These are phyloP conservation scores for Rhea americana DNA, from an alignment of 2,113 vertebrate species.

Conservation along the genomic window DNA sequence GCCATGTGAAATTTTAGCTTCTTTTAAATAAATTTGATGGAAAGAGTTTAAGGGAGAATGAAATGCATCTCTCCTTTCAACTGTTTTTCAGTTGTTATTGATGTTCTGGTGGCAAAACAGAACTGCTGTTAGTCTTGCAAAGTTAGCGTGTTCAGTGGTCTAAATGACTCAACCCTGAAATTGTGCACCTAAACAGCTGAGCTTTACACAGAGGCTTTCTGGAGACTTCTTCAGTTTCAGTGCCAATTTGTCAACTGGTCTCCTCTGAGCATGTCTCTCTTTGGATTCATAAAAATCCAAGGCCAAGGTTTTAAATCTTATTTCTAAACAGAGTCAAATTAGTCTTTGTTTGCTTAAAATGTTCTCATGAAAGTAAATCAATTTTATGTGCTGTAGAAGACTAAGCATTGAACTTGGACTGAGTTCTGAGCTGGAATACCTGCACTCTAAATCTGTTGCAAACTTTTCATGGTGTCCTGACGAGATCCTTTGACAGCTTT, in stretches of 20 bases:
- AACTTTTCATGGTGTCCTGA: background rate
- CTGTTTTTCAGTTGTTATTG: background rate
- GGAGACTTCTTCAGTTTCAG: background rate
- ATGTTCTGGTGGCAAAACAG: background rate
- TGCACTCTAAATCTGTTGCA: background rate
- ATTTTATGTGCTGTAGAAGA: background rate
- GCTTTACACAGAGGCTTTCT: background rate
- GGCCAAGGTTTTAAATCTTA: background rate
- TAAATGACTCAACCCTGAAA: background rate
- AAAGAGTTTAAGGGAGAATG: background rate
- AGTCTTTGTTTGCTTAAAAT: background rate
- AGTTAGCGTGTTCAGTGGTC: background rate
- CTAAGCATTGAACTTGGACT: rapidly evolving
- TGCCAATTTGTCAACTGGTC: background rate
- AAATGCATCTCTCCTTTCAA: background rate
- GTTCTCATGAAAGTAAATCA: background rate
- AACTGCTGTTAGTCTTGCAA: background rate
- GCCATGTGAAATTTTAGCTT: background rate
- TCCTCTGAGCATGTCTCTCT: background rate
- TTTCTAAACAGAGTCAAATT: background rate
- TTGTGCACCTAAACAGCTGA: background rate
- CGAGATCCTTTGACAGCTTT: background rate
- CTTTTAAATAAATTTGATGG: background rate
- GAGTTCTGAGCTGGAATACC: background rate
- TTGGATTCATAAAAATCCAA: background rate